These are phyloP conservation scores for Leptobrachium ailaonicum DNA, from an alignment of 2,113 vertebrate species.

Conservation along the genomic window DNA sequence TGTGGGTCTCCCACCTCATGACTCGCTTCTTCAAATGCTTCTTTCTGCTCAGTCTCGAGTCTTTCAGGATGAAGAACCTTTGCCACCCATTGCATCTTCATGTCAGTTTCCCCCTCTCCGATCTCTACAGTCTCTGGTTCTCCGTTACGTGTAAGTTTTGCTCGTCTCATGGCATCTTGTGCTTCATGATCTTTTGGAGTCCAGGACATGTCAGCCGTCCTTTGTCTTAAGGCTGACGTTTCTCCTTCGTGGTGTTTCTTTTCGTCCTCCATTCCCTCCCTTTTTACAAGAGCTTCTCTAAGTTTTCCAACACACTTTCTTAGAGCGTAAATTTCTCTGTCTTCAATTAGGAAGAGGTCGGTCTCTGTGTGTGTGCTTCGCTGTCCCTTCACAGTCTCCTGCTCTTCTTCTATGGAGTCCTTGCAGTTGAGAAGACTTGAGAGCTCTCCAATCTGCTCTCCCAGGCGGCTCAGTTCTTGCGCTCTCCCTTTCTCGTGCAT, in stretches of 20 bases:
- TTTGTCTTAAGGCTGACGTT: neutral
- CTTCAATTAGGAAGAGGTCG: neutral
- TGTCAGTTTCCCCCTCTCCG: too few relatives aligned
- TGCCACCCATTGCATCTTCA: conserved; percentile 1
- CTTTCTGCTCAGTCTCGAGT: conserved; percentile 49
- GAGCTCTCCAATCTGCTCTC: neutral
- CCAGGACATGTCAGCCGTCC: neutral
- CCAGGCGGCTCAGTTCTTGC: neutral
- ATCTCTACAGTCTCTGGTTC: neutral
- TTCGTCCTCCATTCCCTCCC: neutral
- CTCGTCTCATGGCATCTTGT: neutral
- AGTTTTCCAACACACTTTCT: neutral
- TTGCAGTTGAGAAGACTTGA: neutral
- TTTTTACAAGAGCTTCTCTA: neutral
- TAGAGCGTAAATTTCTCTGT: neutral
- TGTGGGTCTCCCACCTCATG: neutral
- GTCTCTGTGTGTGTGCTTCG: neutral
- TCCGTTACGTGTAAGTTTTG: neutral
- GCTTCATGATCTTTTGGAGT: neutral
- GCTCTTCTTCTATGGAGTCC: neutral
- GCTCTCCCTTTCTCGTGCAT: neutral
- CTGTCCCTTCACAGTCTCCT: neutral
- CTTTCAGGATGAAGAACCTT: conserved; percentile 25
- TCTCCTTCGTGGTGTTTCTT: neutral
- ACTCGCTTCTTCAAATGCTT: conserved; percentile 6